Percentiles rank a stretch among this genome's conserved stretches.
These are phyloP conservation scores for Microcebus griseorufus DNA, from an alignment of 2,113 vertebrate genomes.

Conservation along the genomic window DNA sequence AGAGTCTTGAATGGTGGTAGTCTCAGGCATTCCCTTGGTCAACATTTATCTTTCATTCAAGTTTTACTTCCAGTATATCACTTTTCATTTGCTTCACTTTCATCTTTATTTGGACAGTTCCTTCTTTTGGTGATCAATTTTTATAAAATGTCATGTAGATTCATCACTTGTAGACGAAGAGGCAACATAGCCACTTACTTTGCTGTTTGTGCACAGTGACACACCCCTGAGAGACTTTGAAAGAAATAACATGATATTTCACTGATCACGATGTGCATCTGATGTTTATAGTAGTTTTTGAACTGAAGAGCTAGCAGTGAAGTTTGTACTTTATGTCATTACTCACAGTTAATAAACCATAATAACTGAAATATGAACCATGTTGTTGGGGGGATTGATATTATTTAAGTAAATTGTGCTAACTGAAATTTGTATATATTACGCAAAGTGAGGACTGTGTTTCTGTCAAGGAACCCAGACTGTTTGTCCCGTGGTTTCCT, in stretches of 20 bases:
- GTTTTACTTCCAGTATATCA: neutral
- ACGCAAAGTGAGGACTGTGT: neutral
- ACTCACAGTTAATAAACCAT: neutral
- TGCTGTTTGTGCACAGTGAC: neutral
- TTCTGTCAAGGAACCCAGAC: neutral
- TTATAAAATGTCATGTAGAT: neutral
- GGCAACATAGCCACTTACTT: neutral
- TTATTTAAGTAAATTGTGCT: neutral
- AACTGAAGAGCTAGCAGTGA: neutral
- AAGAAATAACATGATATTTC: neutral
- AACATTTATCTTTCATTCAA: neutral
- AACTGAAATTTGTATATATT: neutral
- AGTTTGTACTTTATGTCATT: neutral
- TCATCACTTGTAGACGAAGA: neutral
- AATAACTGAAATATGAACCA: constrained; percentile 7
- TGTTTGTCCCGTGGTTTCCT: neutral
- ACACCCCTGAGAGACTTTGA: neutral
- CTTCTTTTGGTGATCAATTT: neutral
- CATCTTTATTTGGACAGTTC: neutral
- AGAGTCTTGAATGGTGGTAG: neutral
- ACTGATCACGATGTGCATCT: neutral
- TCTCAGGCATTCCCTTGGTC: neutral
- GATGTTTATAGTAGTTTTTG: neutral
- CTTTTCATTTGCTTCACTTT: neutral
- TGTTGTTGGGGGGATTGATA: neutral